These are phyloP conservation scores for Eutrigla gurnardus DNA, from an alignment of 2,797 vertebrate species.

Conservation along the genomic window DNA sequence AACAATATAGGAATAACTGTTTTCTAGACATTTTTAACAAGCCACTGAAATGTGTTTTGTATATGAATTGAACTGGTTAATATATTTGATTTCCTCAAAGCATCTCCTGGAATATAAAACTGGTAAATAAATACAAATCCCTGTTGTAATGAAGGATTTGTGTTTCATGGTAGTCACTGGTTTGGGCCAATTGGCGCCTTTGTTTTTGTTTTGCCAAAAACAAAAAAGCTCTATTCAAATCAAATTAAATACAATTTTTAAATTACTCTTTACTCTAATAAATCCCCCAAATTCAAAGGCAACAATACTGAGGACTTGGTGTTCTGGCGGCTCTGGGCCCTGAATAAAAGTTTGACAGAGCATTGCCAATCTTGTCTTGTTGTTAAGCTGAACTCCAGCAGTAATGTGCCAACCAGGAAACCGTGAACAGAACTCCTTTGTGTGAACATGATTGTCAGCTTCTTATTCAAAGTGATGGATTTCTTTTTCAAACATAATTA, in stretches of 20 bases:
- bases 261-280: too few species aligned
- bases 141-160: too few species aligned
- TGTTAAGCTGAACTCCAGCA: background rate
- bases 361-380: background rate
- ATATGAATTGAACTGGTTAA: too few species aligned
- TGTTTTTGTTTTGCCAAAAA: background rate
- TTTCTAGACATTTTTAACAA: too few species aligned
- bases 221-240: too few species aligned
- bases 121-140: background rate
- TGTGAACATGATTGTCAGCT: background rate
- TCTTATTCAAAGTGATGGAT: conserved; percentile 1
- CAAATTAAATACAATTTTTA: too few species aligned
- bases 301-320: background rate
- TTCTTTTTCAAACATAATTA: conserved; percentile 20
- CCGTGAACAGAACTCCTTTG: background rate
- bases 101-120: background rate
- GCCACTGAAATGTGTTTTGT: too few species aligned
- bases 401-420: background rate
- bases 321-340: background rate
- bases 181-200: too few species aligned
- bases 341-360: background rate
- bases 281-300: background rate
- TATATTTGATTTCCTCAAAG: background rate
- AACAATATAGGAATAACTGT: too few species aligned
- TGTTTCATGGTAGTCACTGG: too few species aligned